phyloP scores from a whole-genome alignment of 2,113 vertebrate species.

The Paracanthobrama guichenoti region DNA sequence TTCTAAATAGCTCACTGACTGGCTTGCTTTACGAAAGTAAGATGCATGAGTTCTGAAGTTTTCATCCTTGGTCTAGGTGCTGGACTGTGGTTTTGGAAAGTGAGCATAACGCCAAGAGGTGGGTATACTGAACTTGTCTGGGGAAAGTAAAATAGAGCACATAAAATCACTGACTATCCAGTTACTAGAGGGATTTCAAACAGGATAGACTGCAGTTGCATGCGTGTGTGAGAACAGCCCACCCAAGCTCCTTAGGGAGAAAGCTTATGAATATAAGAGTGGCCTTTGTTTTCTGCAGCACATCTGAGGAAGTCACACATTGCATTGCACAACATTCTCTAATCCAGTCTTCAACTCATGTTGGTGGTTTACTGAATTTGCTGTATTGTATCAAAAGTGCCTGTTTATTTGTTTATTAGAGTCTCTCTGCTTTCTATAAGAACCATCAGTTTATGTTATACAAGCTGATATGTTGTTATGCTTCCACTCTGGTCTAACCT shows the following conservation, averaged over 20 bases:
- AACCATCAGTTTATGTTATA: neutral
- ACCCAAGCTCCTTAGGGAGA: constrained; percentile 57
- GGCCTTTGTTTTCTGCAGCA: constrained; percentile 58
- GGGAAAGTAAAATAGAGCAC: constrained; percentile 57
- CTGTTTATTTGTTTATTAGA: neutral
- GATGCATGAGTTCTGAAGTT: neutral
- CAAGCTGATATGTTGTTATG: neutral
- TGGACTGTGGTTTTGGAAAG: constrained; percentile 41
- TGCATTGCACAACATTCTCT: constrained; percentile 1
- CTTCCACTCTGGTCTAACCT: neutral
- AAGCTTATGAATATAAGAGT: constrained; percentile 59
- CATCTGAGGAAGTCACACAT: constrained; percentile 24
- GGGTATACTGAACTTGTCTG: constrained; percentile 39
- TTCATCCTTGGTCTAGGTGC: neutral
- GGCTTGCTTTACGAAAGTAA: neutral
- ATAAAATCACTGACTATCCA: constrained; percentile 60
- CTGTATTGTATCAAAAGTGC: neutral
- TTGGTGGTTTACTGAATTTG: neutral
- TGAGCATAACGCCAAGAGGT: constrained; percentile 26
- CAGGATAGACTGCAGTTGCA: constrained; percentile 50
- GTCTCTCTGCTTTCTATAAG: neutral
- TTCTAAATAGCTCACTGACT: neutral
- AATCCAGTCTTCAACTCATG: neutral
- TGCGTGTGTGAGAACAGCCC: constrained; percentile 33
- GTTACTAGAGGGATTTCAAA: constrained; percentile 62